Evolutionary conservation across 1,140 invertebrate species (phyloP), one percentile per base, ranked within the genome.

Genomic region (Ceratosolen fusciceps): DNA sequence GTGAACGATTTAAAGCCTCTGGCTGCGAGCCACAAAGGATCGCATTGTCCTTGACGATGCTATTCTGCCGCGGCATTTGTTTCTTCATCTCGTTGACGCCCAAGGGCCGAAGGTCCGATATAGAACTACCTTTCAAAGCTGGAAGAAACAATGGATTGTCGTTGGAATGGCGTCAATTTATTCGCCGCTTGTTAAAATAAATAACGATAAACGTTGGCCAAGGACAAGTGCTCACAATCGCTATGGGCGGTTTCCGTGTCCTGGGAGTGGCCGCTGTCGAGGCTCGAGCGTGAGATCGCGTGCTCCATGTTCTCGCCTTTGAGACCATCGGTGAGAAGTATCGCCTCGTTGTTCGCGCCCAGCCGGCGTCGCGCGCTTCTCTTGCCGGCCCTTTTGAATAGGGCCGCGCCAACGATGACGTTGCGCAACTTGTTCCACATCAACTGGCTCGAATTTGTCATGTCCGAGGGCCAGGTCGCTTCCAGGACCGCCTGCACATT

Each of bases 351-450:
- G 72, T 86, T 89, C 2, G 85, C 85, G 47, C 86, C 86, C 31
- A 91, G 88, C 84, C 90, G 90, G 80, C 89, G 88, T 71, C 90
- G 89, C 29, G 91, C 90, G 82, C 91, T 89, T 62, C 91, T 90
- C 80, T 90, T 93, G 2, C 94, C 95, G 34, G 95, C 95, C 80
- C 93, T 92, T 39, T 94, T 93, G 86, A 96, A 96, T 81, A 97
- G 92, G n/a, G 97, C 96, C 2, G 97, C 96, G 4, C 96, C 97
- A 73, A 96, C 90, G 24, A 99, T 95, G 0, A 98, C 96, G 88
- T 98, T 97, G 81, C 97, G 93, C 26, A 99, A 90, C 89, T 98
- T 98, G 86, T 96, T 97, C 98, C 98, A 99, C 84, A 97, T 92
- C 12, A 98, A 85, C 84, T 96, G 95, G 83, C 95, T 94, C 34